These are phyloP conservation scores for Tretioscincus oriximinensis DNA, from an alignment of 2,113 vertebrate species.

Conservation along the genomic window DNA sequence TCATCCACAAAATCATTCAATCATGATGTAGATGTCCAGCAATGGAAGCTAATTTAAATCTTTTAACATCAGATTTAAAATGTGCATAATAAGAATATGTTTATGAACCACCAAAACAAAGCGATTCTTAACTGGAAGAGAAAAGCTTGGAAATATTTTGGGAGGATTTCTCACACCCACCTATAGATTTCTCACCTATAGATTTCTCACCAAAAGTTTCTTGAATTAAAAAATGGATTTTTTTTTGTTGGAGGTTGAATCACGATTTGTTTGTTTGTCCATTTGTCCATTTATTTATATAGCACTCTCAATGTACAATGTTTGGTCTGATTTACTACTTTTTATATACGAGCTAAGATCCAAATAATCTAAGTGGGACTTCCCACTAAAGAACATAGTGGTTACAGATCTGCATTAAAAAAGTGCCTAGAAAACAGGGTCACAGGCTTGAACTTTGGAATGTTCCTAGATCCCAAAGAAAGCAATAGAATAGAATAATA, in stretches of 20 bases:
- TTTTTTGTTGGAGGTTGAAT: neutral
- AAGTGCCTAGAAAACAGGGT: no score
- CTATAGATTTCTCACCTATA: neutral
- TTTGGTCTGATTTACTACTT: neutral
- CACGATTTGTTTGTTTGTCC: no score
- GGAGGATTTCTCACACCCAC: neutral
- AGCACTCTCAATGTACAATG: no score
- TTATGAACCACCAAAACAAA: slow-evolving; percentile 30
- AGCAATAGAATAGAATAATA: no score
- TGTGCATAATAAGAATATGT: slow-evolving; percentile 6
- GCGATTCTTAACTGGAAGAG: slow-evolving; percentile 20
- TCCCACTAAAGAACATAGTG: neutral
- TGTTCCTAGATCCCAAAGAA: no score
- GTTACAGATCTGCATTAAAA: no score
- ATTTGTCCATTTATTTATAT: no score
- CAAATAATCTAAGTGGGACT: neutral
- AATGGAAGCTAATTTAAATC: slow-evolving; percentile 18
- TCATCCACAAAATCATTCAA: slow-evolving; percentile 2
- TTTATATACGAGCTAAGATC: neutral
- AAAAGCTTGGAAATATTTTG: neutral
- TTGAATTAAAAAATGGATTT: neutral
- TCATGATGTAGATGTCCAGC: neutral
- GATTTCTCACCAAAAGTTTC: neutral
- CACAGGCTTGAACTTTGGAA: no score
- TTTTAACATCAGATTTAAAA: slow-evolving; percentile 16